Evolutionary conservation across 1,140 invertebrate genomes (phyloP).

Genomic region (Pseudomyrmex concolor): DNA sequence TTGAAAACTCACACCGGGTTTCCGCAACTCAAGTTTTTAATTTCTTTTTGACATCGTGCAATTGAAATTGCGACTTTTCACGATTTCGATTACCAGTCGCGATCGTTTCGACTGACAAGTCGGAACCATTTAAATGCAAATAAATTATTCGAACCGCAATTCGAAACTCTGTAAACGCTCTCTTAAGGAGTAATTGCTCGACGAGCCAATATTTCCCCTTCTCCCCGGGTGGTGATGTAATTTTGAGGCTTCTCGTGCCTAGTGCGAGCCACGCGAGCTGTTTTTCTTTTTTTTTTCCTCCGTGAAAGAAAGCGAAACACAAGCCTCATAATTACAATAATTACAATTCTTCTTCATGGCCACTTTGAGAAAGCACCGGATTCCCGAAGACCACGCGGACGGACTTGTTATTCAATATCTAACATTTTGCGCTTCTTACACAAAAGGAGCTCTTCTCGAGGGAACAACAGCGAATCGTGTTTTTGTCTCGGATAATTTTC

Average conservation of each 20-base stretch:
- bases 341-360: conserved; percentile 66
- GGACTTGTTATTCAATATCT: background rate
- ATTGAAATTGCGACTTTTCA: background rate
- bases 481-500: background rate
- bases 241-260: conserved; percentile 26
- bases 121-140: background rate
- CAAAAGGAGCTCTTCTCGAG: background rate
- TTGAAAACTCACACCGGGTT: too few species aligned
- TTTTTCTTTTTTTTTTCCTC: conserved; percentile 10
- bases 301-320: conserved; percentile 39
- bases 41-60: too few species aligned
- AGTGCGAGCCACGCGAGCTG: conserved; percentile 32
- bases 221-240: conserved; percentile 7
- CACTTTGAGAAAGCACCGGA: conserved; percentile 79
- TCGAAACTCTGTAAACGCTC: conserved; percentile 7
- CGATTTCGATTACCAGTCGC: background rate
- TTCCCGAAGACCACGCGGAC: conserved; percentile 51
- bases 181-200: conserved; percentile 31
- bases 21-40: too few species aligned
- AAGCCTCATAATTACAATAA: conserved; percentile 54
- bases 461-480: background rate
- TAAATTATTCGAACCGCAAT: conserved; percentile 6
- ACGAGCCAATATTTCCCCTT: conserved; percentile 15
- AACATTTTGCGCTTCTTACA: background rate
- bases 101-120: background rate